These are phyloP conservation scores for Pantala flavescens DNA, from an alignment of 1,140 invertebrate species.

Conservation along the genomic window DNA sequence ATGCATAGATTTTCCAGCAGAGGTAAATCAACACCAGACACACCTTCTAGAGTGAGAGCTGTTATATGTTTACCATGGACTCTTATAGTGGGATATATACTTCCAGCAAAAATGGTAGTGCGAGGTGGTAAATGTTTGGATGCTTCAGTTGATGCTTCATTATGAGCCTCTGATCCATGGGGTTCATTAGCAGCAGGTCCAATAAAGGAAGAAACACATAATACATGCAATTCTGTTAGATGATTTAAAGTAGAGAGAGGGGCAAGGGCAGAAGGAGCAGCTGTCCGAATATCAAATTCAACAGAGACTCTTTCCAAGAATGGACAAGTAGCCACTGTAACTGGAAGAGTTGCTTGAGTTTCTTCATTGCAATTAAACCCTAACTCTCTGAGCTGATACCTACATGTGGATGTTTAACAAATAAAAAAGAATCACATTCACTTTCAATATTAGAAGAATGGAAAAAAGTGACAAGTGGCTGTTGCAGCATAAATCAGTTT, in stretches of 20 bases:
- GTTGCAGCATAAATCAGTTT: too few relatives aligned
- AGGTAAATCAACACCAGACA: slow-evolving; percentile 18
- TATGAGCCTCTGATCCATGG: not conserved
- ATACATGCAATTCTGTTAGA: slow-evolving; percentile 20
- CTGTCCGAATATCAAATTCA: slow-evolving; percentile 20
- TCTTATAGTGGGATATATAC: slow-evolving; percentile 18
- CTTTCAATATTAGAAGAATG: not conserved
- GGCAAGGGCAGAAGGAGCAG: slow-evolving; percentile 16
- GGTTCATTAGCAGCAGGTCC: slow-evolving; percentile 16
- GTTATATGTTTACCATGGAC: slow-evolving; percentile 17
- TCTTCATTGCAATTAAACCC: not conserved
- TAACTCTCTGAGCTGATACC: not conserved
- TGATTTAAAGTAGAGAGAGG: slow-evolving; percentile 15
- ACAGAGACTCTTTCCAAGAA: slow-evolving; percentile 20
- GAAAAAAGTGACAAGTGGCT: too few relatives aligned
- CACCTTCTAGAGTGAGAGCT: slow-evolving; percentile 19
- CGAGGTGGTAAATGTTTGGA: not conserved
- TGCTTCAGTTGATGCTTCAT: not conserved
- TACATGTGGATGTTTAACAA: not conserved
- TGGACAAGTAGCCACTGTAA: slow-evolving; percentile 10
- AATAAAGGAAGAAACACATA: slow-evolving; percentile 17
- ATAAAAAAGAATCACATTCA: not conserved
- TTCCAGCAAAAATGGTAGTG: slow-evolving; percentile 15
- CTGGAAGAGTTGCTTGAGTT: not conserved
- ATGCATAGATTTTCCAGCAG: slow-evolving; percentile 16